A percentile compares a stretch with the other conserved stretches of the same genome.
Evolutionary conservation across 2,113 vertebrate species (phyloP).

Genomic region (Lepus americanus): DNA sequence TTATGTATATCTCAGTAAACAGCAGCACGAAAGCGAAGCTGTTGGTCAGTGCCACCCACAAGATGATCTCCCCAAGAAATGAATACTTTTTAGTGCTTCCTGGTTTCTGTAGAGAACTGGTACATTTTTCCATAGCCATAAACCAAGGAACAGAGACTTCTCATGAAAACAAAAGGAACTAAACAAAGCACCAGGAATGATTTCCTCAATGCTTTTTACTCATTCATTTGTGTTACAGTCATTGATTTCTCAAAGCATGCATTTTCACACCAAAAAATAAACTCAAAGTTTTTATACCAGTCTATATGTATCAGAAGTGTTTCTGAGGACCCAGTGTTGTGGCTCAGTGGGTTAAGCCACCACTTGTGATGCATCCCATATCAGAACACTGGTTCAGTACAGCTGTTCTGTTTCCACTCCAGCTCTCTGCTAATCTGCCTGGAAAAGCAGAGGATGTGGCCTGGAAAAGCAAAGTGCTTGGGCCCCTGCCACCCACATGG

Average conservation of each 20-base stretch:
- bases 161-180: neutral
- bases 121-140: neutral
- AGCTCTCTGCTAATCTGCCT: no score
- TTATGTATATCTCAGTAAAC: neutral
- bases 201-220: neutral
- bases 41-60: neutral
- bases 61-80: neutral
- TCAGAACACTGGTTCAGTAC: no score
- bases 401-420: no score
- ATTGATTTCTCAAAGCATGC: neutral
- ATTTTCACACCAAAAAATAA: conserved; percentile 25
- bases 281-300: neutral
- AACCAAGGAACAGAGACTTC: neutral
- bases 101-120: neutral
- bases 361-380: no score
- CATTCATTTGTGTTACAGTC: neutral
- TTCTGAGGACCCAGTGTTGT: no score
- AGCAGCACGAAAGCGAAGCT: neutral
- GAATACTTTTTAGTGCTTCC: neutral
- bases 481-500: no score
- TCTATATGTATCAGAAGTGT: neutral
- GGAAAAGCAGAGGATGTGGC: no score
- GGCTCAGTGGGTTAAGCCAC: no score
- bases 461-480: no score
- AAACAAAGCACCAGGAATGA: neutral